Evolutionary conservation across 64 coral and sea anemone species (phyloP).

Genomic region (Dendrophyllia cribrosa): DNA sequence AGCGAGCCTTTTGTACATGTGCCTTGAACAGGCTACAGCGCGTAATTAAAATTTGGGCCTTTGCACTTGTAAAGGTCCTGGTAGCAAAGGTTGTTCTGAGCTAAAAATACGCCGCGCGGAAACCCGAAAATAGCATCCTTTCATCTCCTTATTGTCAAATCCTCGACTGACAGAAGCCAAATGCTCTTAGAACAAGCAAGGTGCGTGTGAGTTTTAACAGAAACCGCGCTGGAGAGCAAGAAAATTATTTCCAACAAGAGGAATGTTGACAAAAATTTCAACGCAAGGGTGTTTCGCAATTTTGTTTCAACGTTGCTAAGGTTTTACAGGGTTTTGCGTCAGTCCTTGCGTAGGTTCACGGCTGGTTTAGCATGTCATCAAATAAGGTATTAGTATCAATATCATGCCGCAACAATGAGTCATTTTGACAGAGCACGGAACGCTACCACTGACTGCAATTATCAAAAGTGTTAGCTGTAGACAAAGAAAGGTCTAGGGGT

Average conservation of each 20-base stretch:
- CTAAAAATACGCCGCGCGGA: constrained; percentile 42
- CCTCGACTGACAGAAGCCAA: constrained; percentile 16
- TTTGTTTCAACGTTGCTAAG: neutral
- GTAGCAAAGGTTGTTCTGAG: neutral
- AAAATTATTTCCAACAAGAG: neutral
- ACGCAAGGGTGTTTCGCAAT: constrained; percentile 2
- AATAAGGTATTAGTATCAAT: constrained; percentile 42
- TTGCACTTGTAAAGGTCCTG: constrained; percentile 12
- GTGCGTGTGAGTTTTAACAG: neutral
- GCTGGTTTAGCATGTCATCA: constrained; percentile 34
- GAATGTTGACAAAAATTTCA: constrained; percentile 17
- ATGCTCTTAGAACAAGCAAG: neutral
- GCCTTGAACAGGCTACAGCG: neutral
- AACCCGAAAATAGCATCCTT: constrained; percentile 47
- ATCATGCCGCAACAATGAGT: constrained; percentile 28
- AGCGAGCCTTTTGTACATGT: neutral
- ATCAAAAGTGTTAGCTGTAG: constrained; percentile 52
- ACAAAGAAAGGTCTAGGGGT: constrained; percentile 47
- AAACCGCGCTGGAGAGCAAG: neutral
- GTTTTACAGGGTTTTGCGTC: constrained; percentile 31
- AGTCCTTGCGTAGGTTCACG: constrained; percentile 44
- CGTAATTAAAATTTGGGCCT: neutral
- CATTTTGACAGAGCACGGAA: constrained; percentile 58
- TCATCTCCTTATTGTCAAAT: constrained; percentile 25
- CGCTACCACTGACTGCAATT: neutral